These are phyloP conservation scores for Calvadosia cruxmelitensis DNA, from an alignment of 30 jellyfish, hydroid and myxozoan genomes.

Conservation along the genomic window DNA sequence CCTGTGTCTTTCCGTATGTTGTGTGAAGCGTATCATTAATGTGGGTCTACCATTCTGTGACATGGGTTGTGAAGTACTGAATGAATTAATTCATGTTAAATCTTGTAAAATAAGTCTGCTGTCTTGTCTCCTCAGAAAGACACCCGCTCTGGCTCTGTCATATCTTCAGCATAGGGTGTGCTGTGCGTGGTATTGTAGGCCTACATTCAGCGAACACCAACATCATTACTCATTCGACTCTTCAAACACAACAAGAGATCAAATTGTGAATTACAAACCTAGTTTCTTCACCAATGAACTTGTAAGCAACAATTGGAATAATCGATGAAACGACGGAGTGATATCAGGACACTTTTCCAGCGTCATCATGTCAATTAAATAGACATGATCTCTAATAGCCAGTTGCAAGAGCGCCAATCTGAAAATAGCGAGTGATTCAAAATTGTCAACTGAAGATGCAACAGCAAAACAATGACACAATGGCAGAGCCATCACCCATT, in stretches of 20 bases:
- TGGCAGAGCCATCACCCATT: background rate
- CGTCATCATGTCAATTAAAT: slow-evolving; percentile 42
- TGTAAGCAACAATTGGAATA: slow-evolving; percentile 53
- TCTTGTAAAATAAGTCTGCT: too few species aligned
- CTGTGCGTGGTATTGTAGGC: too few species aligned
- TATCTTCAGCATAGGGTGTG: too few species aligned
- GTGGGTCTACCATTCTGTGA: too few species aligned
- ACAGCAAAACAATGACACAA: background rate
- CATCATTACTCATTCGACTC: background rate
- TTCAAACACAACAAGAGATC: background rate
- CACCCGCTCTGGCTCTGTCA: too few species aligned
- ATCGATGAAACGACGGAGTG: slow-evolving; percentile 18
- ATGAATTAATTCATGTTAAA: too few species aligned
- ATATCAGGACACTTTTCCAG: slow-evolving; percentile 44
- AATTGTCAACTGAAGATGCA: background rate
- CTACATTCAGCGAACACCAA: background rate
- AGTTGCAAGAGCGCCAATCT: slow-evolving; percentile 81
- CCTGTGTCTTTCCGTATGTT: too few species aligned
- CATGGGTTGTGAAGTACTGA: too few species aligned
- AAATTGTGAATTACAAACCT: slow-evolving; percentile 11
- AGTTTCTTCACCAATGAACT: slow-evolving; percentile 40
- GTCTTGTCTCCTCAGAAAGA: too few species aligned
- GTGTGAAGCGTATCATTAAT: too few species aligned
- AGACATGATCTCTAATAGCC: slow-evolving; percentile 52
- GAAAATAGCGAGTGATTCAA: background rate